A percentile compares a stretch with the other conserved stretches of the same genome.
Conservation (phyloP, 1,140 invertebrate species). For the Sycobia sp. region DNA sequence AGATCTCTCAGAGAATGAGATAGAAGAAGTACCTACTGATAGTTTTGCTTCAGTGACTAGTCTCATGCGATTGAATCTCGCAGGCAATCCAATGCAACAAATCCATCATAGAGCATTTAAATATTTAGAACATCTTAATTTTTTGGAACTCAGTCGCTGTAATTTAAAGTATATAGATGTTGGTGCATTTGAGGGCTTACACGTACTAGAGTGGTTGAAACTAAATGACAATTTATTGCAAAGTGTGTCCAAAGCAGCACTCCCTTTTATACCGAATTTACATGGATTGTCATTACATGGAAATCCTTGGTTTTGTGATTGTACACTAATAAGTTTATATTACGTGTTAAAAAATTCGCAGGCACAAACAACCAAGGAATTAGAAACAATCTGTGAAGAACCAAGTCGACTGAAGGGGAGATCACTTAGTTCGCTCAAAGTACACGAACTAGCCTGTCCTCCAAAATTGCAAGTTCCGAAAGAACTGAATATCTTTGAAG, state of each 20-base stretch:
- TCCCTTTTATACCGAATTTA: slow-evolving; percentile 68
- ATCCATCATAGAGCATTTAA: slow-evolving; percentile 78
- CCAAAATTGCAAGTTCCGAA: slow-evolving; percentile 69
- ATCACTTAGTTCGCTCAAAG: slow-evolving; percentile 66
- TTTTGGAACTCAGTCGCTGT: slow-evolving; percentile 81
- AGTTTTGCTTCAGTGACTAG: slow-evolving; percentile 77
- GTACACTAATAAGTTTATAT: slow-evolving; percentile 75
- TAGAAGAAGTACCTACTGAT: slow-evolving; percentile 76
- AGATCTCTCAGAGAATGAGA: slow-evolving; percentile 81
- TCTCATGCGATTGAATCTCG: slow-evolving; percentile 80
- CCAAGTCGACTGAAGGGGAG: slow-evolving; percentile 71
- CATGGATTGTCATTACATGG: slow-evolving; percentile 81
- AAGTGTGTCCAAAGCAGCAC: slow-evolving; percentile 60
- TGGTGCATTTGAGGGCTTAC: slow-evolving; percentile 80
- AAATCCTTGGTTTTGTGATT: slow-evolving; percentile 90
- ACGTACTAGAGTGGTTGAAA: slow-evolving; percentile 81
- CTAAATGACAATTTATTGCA: slow-evolving; percentile 81
- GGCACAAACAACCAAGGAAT: slow-evolving; percentile 60
- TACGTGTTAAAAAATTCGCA: slow-evolving; percentile 76
- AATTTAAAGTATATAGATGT: slow-evolving; percentile 77
- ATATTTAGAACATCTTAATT: slow-evolving; percentile 74
- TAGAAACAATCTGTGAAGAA: slow-evolving; percentile 74
- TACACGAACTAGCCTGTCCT: slow-evolving; percentile 80
- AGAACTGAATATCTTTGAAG: slow-evolving; percentile 72
- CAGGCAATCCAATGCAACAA: slow-evolving; percentile 77